Conservation (phyloP, 2,113 vertebrate genomes). For the Phoenicopterus ruber region DNA sequence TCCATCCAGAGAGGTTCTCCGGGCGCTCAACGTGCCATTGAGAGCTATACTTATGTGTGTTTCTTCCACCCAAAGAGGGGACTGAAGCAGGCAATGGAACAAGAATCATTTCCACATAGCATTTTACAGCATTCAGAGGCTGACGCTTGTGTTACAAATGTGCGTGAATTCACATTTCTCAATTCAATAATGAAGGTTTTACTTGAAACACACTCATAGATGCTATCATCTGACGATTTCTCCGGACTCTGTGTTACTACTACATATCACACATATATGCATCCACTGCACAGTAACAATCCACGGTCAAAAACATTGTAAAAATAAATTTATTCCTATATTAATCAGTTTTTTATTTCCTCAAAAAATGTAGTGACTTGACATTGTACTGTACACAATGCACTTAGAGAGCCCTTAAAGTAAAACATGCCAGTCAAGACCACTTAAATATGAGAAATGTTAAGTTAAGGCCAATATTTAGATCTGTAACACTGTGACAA, state of each 20-base stretch:
- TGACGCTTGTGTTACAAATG: background rate
- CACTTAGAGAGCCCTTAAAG: background rate
- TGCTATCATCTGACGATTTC: background rate
- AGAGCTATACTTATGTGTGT: background rate
- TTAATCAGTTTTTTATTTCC: background rate
- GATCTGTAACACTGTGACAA: fast-evolving
- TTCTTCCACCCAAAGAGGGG: background rate
- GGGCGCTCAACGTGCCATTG: background rate
- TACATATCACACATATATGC: background rate
- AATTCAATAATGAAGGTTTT: background rate
- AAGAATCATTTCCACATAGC: background rate
- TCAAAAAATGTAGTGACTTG: background rate
- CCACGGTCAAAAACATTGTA: background rate
- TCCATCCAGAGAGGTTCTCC: background rate
- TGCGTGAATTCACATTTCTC: background rate
- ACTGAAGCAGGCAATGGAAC: background rate
- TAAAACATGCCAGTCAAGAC: background rate
- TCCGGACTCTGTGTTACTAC: background rate
- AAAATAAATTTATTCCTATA: background rate
- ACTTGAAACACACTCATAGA: background rate
- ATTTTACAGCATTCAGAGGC: background rate
- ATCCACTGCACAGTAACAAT: background rate
- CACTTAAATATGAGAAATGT: background rate
- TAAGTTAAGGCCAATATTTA: background rate
- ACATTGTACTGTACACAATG: background rate